A percentile compares a stretch with the other conserved stretches of the same genome.
Evolutionary conservation across 2,888 invertebrate genomes (phyloP).

Genomic region (Tricholauxania praeusta): DNA sequence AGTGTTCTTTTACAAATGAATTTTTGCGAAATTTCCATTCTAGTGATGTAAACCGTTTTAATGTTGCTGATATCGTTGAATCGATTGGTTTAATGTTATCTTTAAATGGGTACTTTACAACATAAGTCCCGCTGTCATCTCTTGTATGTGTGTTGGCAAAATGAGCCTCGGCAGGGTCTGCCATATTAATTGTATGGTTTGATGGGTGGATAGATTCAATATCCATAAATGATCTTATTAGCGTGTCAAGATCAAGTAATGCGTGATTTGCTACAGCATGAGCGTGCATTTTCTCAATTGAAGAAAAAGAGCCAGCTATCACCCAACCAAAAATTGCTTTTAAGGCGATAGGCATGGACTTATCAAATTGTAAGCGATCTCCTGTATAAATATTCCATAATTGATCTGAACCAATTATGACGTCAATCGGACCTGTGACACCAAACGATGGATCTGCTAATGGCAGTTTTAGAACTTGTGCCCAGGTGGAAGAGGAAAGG

Average conservation of each 20-base stretch:
- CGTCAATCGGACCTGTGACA: conserved; percentile 38
- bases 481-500: too few species aligned
- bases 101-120: conserved; percentile 41
- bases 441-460: conserved; percentile 43
- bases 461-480: too few species aligned
- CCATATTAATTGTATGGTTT: conserved; percentile 2
- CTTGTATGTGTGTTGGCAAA: conserved; percentile 35
- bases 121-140: conserved; percentile 36
- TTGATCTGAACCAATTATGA: conserved; percentile 42
- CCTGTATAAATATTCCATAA: conserved; percentile 37
- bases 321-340: conserved; percentile 44
- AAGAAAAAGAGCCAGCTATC: conserved; percentile 28
- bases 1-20: conserved; percentile 8
- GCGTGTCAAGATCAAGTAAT: background rate
- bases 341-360: conserved; percentile 32
- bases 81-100: conserved; percentile 29
- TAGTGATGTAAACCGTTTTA: background rate
- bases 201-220: conserved; percentile 31
- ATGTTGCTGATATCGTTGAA: conserved; percentile 16
- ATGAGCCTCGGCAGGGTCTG: conserved; percentile 37
- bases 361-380: conserved; percentile 29
- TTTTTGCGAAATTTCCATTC: too few species aligned
- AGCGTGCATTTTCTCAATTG: too few species aligned
- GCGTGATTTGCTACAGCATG: conserved; percentile 31
- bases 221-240: conserved; percentile 37